Percentiles rank a stretch among this genome's conserved stretches.
phyloP scores from a whole-genome alignment of 2,113 vertebrate genomes.

The Chloebia gouldiae region DNA sequence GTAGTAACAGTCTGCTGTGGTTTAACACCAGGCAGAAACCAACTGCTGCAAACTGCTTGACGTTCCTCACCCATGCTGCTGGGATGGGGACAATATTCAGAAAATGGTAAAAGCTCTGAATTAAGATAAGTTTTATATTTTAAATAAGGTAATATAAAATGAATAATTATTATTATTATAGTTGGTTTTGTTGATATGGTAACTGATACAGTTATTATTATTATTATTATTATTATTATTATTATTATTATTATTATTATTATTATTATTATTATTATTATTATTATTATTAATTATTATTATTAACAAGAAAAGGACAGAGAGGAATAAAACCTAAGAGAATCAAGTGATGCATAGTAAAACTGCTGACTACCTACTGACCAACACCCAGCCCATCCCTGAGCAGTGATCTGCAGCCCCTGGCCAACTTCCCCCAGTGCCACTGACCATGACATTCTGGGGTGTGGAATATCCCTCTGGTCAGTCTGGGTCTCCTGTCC shows the following conservation, averaged over 20 bases:
- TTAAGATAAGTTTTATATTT: neutral
- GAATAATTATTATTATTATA: no score
- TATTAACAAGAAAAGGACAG: neutral
- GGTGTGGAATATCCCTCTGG: neutral
- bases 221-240: neutral
- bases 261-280: neutral
- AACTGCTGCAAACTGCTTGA: neutral
- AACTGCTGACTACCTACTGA: neutral
- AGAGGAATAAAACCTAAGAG: neutral
- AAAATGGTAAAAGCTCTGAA: neutral
- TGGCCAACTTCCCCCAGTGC: neutral
- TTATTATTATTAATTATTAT: neutral
- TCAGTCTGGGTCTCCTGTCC: neutral
- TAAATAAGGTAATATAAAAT: neutral
- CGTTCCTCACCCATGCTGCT: neutral
- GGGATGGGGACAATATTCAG: neutral
- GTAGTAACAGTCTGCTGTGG: fast-evolving
- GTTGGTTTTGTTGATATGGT: neutral
- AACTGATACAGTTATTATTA: neutral
- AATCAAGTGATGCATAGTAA: neutral
- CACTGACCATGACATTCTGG: neutral
- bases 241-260: neutral
- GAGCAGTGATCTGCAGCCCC: neutral
- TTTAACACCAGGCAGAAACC: neutral
- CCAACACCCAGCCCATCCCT: neutral